phyloP scores from a whole-genome alignment of 2,797 vertebrate species.

The Dicrostonyx torquatus region DNA sequence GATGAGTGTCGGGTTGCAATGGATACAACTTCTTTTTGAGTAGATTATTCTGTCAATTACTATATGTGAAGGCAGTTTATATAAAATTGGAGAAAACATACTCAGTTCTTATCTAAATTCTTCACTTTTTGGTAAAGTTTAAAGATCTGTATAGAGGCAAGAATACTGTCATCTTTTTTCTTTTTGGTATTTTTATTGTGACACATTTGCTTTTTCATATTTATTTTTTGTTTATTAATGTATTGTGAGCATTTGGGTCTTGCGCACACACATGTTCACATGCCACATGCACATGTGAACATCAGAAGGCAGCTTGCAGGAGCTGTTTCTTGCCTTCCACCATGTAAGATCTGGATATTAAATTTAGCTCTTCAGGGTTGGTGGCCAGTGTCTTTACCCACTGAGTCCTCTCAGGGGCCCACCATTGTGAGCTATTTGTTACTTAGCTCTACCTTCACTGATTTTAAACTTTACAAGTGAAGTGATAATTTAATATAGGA shows the following conservation, averaged over 20 bases:
- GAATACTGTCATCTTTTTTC: not conserved
- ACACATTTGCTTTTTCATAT: not conserved
- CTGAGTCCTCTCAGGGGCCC: not conserved
- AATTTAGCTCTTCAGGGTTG: not conserved
- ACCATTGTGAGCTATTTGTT: not conserved
- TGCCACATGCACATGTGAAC: not conserved
- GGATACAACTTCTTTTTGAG: constrained; percentile 28
- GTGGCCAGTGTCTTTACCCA: not conserved
- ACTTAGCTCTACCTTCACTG: not conserved
- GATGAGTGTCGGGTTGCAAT: constrained; percentile 18
- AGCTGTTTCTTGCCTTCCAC: not conserved
- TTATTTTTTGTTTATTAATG: not conserved
- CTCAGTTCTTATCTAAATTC: not conserved
- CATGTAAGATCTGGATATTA: not conserved
- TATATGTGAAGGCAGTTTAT: constrained; percentile 22
- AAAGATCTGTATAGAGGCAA: not conserved
- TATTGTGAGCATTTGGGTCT: not conserved
- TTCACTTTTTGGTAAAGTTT: not conserved
- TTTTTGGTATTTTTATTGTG: not conserved
- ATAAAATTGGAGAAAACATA: not conserved
- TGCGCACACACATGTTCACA: not conserved
- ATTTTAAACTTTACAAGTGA: constrained; percentile 13
- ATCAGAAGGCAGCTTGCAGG: not conserved
- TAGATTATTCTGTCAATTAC: not conserved
- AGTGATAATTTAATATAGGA: constrained; percentile 20